These are phyloP conservation scores for Phrynosoma platyrhinos DNA, from an alignment of 2,113 vertebrate species.

Conservation along the genomic window DNA sequence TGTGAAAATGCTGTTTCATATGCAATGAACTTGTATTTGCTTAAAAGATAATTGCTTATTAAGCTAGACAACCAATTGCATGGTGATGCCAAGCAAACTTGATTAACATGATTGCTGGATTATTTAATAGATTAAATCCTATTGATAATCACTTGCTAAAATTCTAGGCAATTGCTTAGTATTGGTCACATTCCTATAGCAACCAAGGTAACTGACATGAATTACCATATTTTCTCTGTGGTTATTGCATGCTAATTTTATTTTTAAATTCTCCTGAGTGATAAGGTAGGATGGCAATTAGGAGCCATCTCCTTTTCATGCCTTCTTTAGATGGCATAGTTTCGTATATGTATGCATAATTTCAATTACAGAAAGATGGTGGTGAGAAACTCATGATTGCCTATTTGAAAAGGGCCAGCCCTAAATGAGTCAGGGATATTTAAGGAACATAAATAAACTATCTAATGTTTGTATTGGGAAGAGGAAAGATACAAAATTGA, in stretches of 20 bases:
- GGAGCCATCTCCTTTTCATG: constrained; percentile 8
- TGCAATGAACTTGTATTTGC: constrained; percentile 55
- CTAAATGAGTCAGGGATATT: not conserved
- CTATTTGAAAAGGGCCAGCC: not conserved
- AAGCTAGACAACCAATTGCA: constrained; percentile 53
- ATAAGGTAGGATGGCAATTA: constrained; percentile 44
- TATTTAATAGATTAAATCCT: constrained; percentile 73
- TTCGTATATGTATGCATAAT: not conserved
- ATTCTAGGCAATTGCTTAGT: constrained; percentile 62
- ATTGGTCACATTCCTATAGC: constrained; percentile 67
- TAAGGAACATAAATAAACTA: not conserved
- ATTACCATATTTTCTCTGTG: constrained; percentile 64
- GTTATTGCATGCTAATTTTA: constrained; percentile 67
- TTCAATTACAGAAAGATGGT: not conserved
- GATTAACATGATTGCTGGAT: constrained; percentile 69
- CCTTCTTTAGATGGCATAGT: not conserved
- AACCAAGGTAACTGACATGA: constrained; percentile 76
- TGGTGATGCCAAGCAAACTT: constrained; percentile 63
- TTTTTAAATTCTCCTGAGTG: constrained; percentile 66
- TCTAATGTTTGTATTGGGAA: not conserved
- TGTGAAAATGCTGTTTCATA: not conserved
- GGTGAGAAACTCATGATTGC: not conserved
- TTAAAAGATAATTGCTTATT: constrained; percentile 62
- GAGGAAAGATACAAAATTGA: not conserved
- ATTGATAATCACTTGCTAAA: constrained; percentile 63